Conservation (phyloP, 2,888 invertebrate genomes). For the Lingula anatina region DNA sequence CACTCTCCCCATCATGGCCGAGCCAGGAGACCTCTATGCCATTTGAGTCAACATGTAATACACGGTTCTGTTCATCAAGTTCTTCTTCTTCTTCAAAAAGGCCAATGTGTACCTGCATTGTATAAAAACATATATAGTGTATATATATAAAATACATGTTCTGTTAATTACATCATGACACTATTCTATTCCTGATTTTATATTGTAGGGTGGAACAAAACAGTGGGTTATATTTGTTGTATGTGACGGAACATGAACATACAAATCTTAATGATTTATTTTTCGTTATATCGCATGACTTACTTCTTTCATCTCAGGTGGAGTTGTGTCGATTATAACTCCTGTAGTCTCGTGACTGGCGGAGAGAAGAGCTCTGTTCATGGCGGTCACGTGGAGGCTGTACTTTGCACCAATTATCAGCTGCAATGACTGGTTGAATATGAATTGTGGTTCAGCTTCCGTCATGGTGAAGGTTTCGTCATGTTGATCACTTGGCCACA, state of each 20-base stretch:
- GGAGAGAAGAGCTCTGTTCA: constrained; percentile 7
- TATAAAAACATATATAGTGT: neutral
- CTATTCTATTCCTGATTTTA: constrained; percentile 6
- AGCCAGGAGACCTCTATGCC: constrained; percentile 19
- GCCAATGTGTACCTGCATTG: constrained; percentile 16
- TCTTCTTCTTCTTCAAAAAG: constrained; percentile 20
- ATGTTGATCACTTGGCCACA: neutral
- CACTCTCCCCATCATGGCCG: constrained; percentile 22
- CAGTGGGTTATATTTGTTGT: no score
- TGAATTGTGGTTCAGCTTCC: neutral
- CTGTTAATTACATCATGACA: constrained; percentile 8
- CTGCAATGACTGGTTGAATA: neutral
- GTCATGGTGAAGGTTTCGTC: neutral
- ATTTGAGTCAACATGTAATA: constrained; percentile 20
- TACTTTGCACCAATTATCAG: constrained; percentile 5
- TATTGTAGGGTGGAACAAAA: constrained; percentile 5
- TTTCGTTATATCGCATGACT: no score
- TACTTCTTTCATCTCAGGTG: constrained; percentile 9
- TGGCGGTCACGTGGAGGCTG: constrained; percentile 7
- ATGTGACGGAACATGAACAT: no score
- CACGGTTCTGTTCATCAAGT: constrained; percentile 13
- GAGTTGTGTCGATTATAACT: constrained; percentile 9
- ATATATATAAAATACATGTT: no score
- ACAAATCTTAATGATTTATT: no score
- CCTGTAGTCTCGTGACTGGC: constrained; percentile 7